phyloP scores from a whole-genome alignment of 2,797 vertebrate species.

The Aselliscus stoliczkanus region DNA sequence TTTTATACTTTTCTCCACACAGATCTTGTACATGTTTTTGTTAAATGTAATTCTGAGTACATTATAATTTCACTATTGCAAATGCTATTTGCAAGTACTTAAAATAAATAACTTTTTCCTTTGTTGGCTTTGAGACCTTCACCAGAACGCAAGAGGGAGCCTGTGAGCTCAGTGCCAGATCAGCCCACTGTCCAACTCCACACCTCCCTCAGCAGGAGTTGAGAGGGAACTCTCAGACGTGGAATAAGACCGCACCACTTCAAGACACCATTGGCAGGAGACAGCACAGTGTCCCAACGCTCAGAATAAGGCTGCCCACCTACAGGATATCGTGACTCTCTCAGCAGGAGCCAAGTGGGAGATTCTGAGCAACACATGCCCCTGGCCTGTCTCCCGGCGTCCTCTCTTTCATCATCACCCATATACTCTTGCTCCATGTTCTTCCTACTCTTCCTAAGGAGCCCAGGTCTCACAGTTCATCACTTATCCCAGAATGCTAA shows the following conservation, averaged over 20 bases:
- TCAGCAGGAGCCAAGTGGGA: background rate
- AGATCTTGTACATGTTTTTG: conserved; percentile 9
- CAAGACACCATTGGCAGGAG: background rate
- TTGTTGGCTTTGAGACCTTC: conserved; percentile 52
- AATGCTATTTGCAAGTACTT: background rate
- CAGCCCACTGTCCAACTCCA: background rate
- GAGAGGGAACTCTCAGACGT: conserved; percentile 3
- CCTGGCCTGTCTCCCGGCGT: background rate
- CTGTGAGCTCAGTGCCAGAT: background rate
- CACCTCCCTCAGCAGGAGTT: background rate
- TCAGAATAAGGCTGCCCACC: background rate
- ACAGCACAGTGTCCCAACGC: background rate
- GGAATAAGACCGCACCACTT: background rate
- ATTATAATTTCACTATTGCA: background rate
- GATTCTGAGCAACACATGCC: background rate
- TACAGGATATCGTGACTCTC: background rate
- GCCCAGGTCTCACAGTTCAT: background rate
- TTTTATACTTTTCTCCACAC: conserved; percentile 20
- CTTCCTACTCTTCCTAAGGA: background rate
- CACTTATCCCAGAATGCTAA: background rate
- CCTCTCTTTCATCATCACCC: background rate
- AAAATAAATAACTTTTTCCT: conserved; percentile 42
- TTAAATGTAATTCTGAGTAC: background rate
- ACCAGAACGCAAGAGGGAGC: conserved; percentile 24
- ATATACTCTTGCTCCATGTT: background rate